Percentiles rank a stretch among this genome's conserved stretches.
Conservation (phyloP, 2,888 invertebrate species). For the Apotomis betuletana region DNA sequence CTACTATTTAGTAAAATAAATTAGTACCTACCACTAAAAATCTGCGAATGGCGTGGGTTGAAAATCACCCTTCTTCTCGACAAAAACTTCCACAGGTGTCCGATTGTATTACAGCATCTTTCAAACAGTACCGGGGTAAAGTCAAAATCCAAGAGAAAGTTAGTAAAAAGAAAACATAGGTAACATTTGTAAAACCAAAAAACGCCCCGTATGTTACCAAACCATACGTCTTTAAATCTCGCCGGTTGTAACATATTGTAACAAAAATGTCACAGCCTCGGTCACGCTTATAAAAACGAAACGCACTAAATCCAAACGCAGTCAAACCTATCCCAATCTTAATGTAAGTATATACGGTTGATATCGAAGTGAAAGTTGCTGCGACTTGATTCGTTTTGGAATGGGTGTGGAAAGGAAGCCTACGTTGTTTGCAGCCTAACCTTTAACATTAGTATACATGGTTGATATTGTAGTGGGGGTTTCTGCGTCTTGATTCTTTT, state of each 20-base stretch:
- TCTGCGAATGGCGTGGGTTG: too few species aligned
- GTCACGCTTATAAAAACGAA: not conserved
- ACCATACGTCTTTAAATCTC: slow-evolving; percentile 5
- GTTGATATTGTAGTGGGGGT: not conserved
- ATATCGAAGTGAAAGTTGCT: not conserved
- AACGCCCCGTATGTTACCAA: not conserved
- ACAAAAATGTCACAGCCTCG: slow-evolving; percentile 7
- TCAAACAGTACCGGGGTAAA: not conserved
- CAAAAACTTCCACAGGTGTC: too few species aligned
- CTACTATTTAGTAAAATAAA: too few species aligned
- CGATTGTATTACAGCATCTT: too few species aligned
- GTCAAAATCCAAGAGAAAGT: not conserved
- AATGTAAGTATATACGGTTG: not conserved
- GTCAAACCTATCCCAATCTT: not conserved
- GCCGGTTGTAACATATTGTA: slow-evolving; percentile 2
- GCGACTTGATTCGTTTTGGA: not conserved
- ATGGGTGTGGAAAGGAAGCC: not conserved
- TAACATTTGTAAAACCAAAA: not conserved
- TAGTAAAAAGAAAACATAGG: not conserved
- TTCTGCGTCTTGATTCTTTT: not conserved
- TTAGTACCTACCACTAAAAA: too few species aligned
- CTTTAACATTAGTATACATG: not conserved
- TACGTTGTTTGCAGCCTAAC: not conserved
- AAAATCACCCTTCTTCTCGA: too few species aligned
- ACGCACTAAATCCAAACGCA: not conserved